Evolutionary conservation across 2,113 vertebrate species (phyloP).

Genomic region (Melanotaenia duboulayi): DNA sequence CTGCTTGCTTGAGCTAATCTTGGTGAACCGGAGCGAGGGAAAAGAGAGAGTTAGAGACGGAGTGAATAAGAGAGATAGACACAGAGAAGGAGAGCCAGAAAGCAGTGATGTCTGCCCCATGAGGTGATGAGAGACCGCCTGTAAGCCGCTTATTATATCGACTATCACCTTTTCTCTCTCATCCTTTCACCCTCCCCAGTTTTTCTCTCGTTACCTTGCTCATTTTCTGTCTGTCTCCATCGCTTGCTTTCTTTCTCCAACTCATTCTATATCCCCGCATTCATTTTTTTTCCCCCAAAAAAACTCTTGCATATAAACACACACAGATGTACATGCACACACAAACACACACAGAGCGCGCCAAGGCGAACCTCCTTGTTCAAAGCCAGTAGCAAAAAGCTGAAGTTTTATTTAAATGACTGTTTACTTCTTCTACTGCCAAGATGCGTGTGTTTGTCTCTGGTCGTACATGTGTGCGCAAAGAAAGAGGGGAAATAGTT

Average conservation of each 20-base stretch:
- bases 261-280: slow-evolving; percentile 62
- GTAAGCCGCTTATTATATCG: slow-evolving; percentile 99
- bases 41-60: slow-evolving; percentile 42
- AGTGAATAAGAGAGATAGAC: slow-evolving; percentile 51
- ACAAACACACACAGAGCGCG: slow-evolving; percentile 57
- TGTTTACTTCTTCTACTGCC: slow-evolving; percentile 99
- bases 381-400: slow-evolving; percentile 92
- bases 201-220: slow-evolving; percentile 65
- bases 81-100: slow-evolving; percentile 68
- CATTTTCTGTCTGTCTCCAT: slow-evolving; percentile 68
- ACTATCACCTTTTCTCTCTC: slow-evolving; percentile 87
- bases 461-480: slow-evolving; percentile 47
- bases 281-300: slow-evolving; percentile 16
- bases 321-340: slow-evolving; percentile 25
- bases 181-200: slow-evolving; percentile 49
- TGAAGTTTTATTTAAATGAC: slow-evolving; percentile 97
- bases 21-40: slow-evolving; percentile 54
- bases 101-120: slow-evolving; percentile 77
- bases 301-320: slow-evolving; percentile 5
- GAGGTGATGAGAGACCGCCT: slow-evolving; percentile 94
- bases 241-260: slow-evolving; percentile 51
- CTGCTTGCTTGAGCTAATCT: slow-evolving; percentile 86
- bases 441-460: slow-evolving; percentile 87
- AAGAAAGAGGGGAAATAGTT: slow-evolving; percentile 59
- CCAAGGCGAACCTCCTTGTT: slow-evolving; percentile 89